Conservation (phyloP, 2,113 vertebrate genomes). For the Formicarius rufipectus region DNA sequence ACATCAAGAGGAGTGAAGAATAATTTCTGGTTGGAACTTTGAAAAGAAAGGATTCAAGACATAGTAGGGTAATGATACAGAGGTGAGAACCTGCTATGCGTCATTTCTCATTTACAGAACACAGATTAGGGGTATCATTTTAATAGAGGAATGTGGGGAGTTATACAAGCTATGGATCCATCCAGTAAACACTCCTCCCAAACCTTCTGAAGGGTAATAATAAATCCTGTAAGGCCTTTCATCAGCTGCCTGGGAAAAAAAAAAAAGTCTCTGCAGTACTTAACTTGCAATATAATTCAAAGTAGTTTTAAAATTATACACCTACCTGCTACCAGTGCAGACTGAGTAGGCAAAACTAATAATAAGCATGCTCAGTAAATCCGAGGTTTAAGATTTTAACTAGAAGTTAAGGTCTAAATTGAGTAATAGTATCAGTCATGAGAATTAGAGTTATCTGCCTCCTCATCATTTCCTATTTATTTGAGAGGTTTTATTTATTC, state of each 20-base stretch:
- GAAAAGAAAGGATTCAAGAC: not conserved
- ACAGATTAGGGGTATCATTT: conserved; percentile 13
- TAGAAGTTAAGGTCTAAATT: conserved; percentile 24
- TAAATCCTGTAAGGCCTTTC: conserved; percentile 15
- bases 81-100: not conserved
- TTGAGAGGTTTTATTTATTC: conserved; percentile 26
- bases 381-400: conserved; percentile 25
- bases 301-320: conserved; percentile 32
- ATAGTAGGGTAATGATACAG: not conserved
- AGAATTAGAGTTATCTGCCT: conserved; percentile 34
- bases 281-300: conserved; percentile 18
- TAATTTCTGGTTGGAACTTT: not conserved
- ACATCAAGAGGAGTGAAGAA: not conserved
- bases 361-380: conserved; percentile 29
- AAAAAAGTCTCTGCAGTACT: not conserved
- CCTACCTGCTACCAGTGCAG: conserved; percentile 32
- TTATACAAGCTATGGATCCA: not conserved
- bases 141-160: not conserved
- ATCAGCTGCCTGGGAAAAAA: not conserved
- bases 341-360: conserved; percentile 42
- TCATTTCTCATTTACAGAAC: not conserved
- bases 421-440: conserved; percentile 17
- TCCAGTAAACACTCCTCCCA: conserved; percentile 43
- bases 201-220: conserved; percentile 7
- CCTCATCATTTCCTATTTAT: conserved; percentile 47